phyloP scores from a whole-genome alignment of 2,888 invertebrate genomes.

The Carpatolechia fugitivella region DNA sequence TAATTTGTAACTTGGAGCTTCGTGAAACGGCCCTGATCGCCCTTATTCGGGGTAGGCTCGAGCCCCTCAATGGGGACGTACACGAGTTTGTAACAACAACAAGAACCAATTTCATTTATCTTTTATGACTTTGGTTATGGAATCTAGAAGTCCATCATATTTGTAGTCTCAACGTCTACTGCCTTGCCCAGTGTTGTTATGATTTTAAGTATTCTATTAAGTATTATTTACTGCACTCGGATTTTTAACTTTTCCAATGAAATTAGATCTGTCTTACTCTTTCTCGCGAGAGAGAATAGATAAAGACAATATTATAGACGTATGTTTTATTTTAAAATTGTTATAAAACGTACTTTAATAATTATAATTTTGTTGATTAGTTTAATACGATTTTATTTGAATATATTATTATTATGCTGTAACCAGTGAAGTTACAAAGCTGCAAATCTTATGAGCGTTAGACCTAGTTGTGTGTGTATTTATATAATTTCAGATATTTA shows the following conservation, averaged over 20 bases:
- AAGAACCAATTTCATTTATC: too few species aligned
- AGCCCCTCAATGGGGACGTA: too few species aligned
- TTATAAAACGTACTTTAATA: constrained; percentile 27
- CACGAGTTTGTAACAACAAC: too few species aligned
- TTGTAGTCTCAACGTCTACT: constrained; percentile 3
- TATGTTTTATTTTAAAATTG: constrained; percentile 14
- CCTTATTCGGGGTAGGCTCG: too few species aligned
- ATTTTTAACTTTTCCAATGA: background rate
- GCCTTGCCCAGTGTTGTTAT: background rate
- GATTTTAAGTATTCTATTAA: background rate
- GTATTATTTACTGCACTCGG: background rate
- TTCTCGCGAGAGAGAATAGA: constrained; percentile 11
- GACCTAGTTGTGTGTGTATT: constrained; percentile 9
- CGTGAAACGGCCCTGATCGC: too few species aligned
- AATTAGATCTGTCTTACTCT: constrained; percentile 13
- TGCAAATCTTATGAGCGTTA: constrained; percentile 53
- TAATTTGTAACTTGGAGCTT: too few species aligned
- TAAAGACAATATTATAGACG: background rate
- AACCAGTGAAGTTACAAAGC: constrained; percentile 26
- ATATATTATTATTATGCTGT: constrained; percentile 35
- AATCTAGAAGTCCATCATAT: constrained; percentile 21
- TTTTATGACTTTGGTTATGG: background rate
- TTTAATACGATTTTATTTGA: constrained; percentile 31
- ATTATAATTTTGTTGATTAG: constrained; percentile 30
- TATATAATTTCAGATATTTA: background rate